Evolutionary conservation across 2,797 vertebrate genomes (phyloP), one percentile per base, ranked within the genome.

Genomic region (Melanogrammus aeglefinus): DNA sequence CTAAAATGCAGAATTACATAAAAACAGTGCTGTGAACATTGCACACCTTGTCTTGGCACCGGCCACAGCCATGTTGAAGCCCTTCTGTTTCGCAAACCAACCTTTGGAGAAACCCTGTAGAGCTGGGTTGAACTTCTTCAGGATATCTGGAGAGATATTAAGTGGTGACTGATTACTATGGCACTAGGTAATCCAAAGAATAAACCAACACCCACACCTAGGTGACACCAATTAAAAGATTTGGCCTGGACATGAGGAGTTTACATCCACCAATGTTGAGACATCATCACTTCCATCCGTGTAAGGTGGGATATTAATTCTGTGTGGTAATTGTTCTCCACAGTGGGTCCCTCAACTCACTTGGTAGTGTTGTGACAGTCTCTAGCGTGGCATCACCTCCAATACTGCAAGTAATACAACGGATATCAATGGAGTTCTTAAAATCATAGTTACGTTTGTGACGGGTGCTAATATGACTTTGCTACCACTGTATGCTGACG

Each of bases 121-220:
- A 3, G 88, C 82, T 0, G 95, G 92, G 84, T 94, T 98, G 91
- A 98, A 98, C 87, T 94, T 96, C 92, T 86, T 97, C 86, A 99
- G 85, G 80, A 99, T 97, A 80, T 99, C 97, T 98, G 87, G 76
- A 16, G 41, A 78, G 16, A 81, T 12, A 70, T 6, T 80, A 5
- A 57, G 14, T 10, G 44, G 77, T 33, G 31, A 33, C 51, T 27
- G 0, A 74, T 38, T n/a, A 74, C 73, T 44, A 44, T 24, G 38
- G 38, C 8, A 33, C 18, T 31, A 70, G 66, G 24, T 27, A n/a
- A 72, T 18, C 13, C 70, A 72, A 6, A 16, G 31, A 72, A 12
- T 35, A 72, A 71, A 27, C 12, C 69, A 24, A 69, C 63, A 69
- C n/a, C n/a, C 24, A 66, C 1, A 27, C 63, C 63, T 27, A 13